Evolutionary conservation across 2,113 vertebrate species (phyloP), one percentile per base, ranked within the genome.

Genomic region (cattle (Bos taurus)): DNA sequence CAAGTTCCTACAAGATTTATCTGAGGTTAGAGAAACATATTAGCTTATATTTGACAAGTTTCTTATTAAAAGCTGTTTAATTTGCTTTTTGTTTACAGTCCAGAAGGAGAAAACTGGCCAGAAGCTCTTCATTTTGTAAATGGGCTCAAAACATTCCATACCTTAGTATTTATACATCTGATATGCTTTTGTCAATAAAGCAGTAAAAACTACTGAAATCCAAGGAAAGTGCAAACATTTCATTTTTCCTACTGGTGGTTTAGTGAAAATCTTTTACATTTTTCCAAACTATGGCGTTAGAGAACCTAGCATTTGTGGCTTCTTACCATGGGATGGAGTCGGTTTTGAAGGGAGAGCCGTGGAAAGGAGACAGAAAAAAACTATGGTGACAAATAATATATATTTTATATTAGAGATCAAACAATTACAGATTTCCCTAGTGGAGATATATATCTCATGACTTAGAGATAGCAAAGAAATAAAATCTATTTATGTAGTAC

Each of bases 251-350:
- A 6, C 30, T 74, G 50, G 15, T 64, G 52, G 95, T 52, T 93
- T 60, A 56, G 36, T 36, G 50, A 95, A 54, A 15, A 57, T 56
- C 52, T 23, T 43, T n/a, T 30, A 67, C 7, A 50, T 81, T 95
- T 91, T 94, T 48, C 62, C 64, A 99, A 99, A 99, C 78, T 95
- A 16, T 98, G 99, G 83, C 99, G 99, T 4, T 36, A 99, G 99
- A 88, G 98, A 98, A 48, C 98, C 97, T 19, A 98, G 97, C 5
- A 93, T 30, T 7, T 99, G 99, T 98, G 99, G 97, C 0, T 99
- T 99, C 97, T 98, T 99, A 64, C 96, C 90, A 43, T 97, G 99
- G 95, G 97, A 62, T 15, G 7, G 97, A 80, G 99, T 98, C 94
- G 80, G 96, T 56, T 98, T 99, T 86, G 97, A 98, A 59, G 3